phyloP scores from a whole-genome alignment of 2,888 invertebrate species.

The Scaptomyza tumidula region DNA sequence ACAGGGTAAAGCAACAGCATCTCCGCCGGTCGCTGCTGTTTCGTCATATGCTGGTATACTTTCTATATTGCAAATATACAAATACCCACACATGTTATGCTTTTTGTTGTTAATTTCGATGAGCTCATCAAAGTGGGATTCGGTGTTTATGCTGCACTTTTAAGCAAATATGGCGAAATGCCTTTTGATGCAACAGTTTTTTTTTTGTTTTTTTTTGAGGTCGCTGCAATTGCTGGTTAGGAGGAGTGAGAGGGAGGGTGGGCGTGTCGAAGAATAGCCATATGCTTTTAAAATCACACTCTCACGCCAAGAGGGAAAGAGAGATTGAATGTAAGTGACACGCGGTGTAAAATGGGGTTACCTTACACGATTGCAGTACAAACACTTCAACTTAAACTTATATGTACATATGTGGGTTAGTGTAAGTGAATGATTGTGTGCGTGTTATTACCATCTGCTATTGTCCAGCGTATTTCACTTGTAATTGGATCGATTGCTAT shows the following conservation, averaged over 20 bases:
- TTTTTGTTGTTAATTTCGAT: conserved; percentile 30
- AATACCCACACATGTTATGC: conserved; percentile 5
- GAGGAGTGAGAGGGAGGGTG: conserved; percentile 5
- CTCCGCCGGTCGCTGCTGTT: conserved; percentile 10
- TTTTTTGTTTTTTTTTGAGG: conserved; percentile 21
- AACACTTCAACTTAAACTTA: conserved; percentile 16
- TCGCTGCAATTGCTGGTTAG: conserved; percentile 10
- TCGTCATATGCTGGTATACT: not conserved
- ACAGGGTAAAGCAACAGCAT: conserved; percentile 22
- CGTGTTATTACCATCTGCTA: conserved; percentile 91
- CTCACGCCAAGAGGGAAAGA: conserved; percentile 5
- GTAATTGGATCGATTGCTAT: conserved; percentile 94
- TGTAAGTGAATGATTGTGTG: conserved; percentile 16
- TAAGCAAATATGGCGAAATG: conserved; percentile 38
- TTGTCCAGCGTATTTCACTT: conserved; percentile 94
- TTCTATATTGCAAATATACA: conserved; percentile 2
- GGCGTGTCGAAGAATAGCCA: conserved; percentile 30
- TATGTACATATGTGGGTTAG: not conserved
- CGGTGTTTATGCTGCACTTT: conserved; percentile 57
- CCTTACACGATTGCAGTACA: conserved; percentile 42
- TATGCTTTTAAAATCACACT: conserved; percentile 54
- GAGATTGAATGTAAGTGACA: conserved; percentile 17
- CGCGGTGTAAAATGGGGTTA: conserved; percentile 47
- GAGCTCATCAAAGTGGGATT: conserved; percentile 49
- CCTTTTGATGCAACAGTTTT: conserved; percentile 54